phyloP scores from a whole-genome alignment of 2,888 invertebrate genomes.

The Zhuqinia jingwanae region DNA sequence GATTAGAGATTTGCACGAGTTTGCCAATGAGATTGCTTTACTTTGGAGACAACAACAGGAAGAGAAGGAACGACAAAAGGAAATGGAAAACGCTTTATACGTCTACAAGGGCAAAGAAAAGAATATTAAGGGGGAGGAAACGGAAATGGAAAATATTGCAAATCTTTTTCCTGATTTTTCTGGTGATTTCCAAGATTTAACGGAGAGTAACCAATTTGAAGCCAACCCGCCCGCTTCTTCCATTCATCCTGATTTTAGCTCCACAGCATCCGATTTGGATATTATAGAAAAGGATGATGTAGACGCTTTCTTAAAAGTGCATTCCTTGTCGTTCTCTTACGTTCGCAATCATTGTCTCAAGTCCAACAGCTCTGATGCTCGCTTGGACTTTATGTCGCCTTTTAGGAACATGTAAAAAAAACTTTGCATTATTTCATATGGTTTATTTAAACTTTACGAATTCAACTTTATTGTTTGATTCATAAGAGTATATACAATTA shows the following conservation, averaged over 20 bases:
- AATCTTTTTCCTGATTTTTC: constrained; percentile 78
- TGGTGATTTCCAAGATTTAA: constrained; percentile 74
- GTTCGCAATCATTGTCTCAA: constrained; percentile 72
- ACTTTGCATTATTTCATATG: neutral
- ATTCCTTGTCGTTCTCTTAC: constrained; percentile 51
- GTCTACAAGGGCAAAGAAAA: constrained; percentile 76
- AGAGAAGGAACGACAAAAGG: constrained; percentile 85
- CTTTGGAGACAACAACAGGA: constrained; percentile 89
- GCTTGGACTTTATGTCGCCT: constrained; percentile 70
- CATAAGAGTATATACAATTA: too few relatives aligned
- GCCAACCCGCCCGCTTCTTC: neutral
- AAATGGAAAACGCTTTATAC: constrained; percentile 85
- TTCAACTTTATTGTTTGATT: constrained; percentile 20
- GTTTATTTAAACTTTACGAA: constrained; percentile 6
- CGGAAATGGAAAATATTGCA: constrained; percentile 74
- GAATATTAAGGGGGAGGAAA: constrained; percentile 74
- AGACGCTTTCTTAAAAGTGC: constrained; percentile 69
- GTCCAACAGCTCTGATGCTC: neutral
- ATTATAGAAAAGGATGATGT: constrained; percentile 72
- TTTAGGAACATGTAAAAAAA: constrained; percentile 73
- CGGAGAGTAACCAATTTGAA: constrained; percentile 42
- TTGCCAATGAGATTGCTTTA: constrained; percentile 84
- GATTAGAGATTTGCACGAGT: constrained; percentile 82
- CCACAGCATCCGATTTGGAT: constrained; percentile 39
- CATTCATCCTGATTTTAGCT: constrained; percentile 7